A percentile compares a stretch with the other conserved stretches of the same genome.
phyloP scores from a whole-genome alignment of 2,113 vertebrate genomes.

The Sardina pilchardus region DNA sequence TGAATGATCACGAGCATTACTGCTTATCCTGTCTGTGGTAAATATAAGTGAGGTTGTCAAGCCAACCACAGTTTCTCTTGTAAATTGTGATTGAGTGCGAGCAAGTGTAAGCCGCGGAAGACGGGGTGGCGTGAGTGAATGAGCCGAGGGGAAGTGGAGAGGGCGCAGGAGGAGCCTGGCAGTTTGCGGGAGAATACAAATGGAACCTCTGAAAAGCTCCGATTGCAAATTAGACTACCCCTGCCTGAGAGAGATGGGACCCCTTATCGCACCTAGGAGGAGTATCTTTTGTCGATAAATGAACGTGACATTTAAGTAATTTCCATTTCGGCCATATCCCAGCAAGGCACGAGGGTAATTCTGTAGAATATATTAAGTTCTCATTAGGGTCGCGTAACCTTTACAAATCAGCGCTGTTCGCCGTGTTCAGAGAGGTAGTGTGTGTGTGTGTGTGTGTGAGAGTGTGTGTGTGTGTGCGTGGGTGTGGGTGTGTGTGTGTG shows the following conservation, averaged over 20 bases:
- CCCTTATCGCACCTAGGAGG: slow-evolving; percentile 13
- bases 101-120: slow-evolving; percentile 37
- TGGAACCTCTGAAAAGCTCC: not conserved
- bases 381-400: slow-evolving; percentile 48
- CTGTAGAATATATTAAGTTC: slow-evolving; percentile 43
- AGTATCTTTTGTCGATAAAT: slow-evolving; percentile 37
- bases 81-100: slow-evolving; percentile 50
- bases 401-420: slow-evolving; percentile 37
- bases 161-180: not conserved
- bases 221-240: slow-evolving; percentile 4
- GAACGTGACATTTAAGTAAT: slow-evolving; percentile 47
- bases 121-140: not conserved
- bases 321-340: slow-evolving; percentile 13
- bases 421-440: not conserved
- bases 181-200: not conserved
- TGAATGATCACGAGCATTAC: slow-evolving; percentile 49
- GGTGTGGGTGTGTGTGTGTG: no score
- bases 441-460: no score
- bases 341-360: slow-evolving; percentile 32
- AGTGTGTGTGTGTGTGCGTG: not conserved
- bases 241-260: not conserved
- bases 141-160: slow-evolving; percentile 41
- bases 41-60: slow-evolving; percentile 51
- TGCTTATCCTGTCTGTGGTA: slow-evolving; percentile 37
- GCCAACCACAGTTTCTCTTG: slow-evolving; percentile 47